Base-by-base conservation (phyloP, 2,888 invertebrate genomes). In the Nymphalis urticae region DNA sequence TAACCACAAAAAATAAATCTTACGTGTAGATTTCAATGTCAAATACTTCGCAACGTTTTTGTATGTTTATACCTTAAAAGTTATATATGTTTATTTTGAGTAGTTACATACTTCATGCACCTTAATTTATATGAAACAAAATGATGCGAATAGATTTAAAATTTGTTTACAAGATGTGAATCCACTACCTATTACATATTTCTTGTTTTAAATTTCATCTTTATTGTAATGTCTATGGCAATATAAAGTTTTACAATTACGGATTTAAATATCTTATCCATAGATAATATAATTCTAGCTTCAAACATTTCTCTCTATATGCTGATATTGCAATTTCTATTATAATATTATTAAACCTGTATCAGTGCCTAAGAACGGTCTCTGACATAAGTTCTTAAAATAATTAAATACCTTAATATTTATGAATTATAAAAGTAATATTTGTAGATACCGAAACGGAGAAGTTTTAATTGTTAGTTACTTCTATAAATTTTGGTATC, bases 201-300 rank as follows among this genome's bases (percentile, higher is more conserved):
- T 42, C 42, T 42, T 9, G 36, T 36, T 2, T 2, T 8, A 36
- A 2, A 10, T 36, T 9, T 2, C 10, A 3, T 42, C 13, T 42
- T 42, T 42, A 58, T 5, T 36, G 5, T 59, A 64, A 64, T 70
- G 64, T 53, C 56, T 70, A 64, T 68, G 68, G 64, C 51, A 59
- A 54, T 64, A 59, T 50, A 6, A 48, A 66, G 19, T 47, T 62
- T 36, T 66, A 61, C 19, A n/a, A 66, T 64, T 32, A 68, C 59
- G 64, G 59, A 68, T 68, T 64, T 65, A 70, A 61, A 63, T 68
- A 64, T 27, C 59, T 64, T 67, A 56, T 58, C 59, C 48, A 64
- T 69, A 67, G 64, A 48, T 65, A 48, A 62, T 32, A 47, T 13
- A 53, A 63, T 42, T 61, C 48, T 64, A 17, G 69, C 69, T 72